Base-by-base conservation (phyloP, 2,113 vertebrate species). In the Propithecus coquereli region DNA sequence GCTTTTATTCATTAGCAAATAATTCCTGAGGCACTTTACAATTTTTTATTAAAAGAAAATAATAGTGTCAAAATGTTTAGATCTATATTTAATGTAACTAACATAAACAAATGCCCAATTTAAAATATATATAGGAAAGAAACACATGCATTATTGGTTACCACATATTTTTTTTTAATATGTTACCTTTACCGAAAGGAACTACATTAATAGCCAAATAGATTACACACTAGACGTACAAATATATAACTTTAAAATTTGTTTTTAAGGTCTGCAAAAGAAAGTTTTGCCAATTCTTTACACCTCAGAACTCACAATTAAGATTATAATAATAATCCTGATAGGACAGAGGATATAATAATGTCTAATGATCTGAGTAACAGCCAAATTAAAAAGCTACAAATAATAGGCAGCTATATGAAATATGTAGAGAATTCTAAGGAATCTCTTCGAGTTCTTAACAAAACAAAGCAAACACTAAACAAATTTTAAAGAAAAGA, bases 41-140 rank as follows among this genome's bases (percentile, higher is more conserved):
- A 88, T 76, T 84, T 93, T 91, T 96, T 96, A 96, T 87, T 95
- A 96, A 95, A 81, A 91, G 57, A 85, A 94, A 95, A 50, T 92
- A 91, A 77, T 22, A 94, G 23, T 77, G 94, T 71, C 52, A 95
- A 93, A 92, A 6, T 94, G 63, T 77, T 95, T 50, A 82, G 47
- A 65, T 87, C 45, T 91, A n/a, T 87, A 92, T 50, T 86, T 5
- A 93, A 90, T 80, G 6, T 82, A 97, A 43, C 43, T 68, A 93
- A 90, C 57, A 94, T 83, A 87, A 92, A 65, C 45, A 91, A 88
- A 76, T 76, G 25, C 52, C 23, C 90, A 79, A 70, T 61, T 77
- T 71, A 54, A 86, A 94, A 94, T 52, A 66, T 50, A 87, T 80
- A 52, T 47, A 87, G 13, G 17, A 83, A 91, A 61, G 43, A 85